Percentiles rank a stretch among this genome's conserved stretches.
These are phyloP conservation scores for Caerostris extrusa DNA, from an alignment of 1,140 invertebrate genomes.

Conservation along the genomic window DNA sequence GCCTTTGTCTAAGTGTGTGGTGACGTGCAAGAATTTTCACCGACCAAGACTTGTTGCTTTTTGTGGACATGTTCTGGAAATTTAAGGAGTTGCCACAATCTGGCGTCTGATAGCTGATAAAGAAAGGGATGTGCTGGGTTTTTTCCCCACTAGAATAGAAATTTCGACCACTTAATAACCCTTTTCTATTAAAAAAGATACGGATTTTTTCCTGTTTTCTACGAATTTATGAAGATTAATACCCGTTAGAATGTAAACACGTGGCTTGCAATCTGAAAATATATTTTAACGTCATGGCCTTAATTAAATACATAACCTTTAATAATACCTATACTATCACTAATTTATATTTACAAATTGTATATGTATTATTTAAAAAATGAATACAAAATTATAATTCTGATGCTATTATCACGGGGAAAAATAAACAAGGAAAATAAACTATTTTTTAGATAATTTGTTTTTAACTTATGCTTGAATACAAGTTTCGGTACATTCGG, in stretches of 20 bases:
- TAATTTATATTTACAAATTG: too few species aligned
- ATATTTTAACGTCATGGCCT: too few species aligned
- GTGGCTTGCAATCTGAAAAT: not conserved
- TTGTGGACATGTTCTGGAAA: constrained; percentile 14
- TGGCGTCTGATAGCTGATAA: constrained; percentile 1
- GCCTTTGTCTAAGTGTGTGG: constrained; percentile 1
- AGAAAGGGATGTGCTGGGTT: not conserved
- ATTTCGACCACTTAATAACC: not conserved
- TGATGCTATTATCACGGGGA: too few species aligned
- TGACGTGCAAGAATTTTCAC: constrained; percentile 35
- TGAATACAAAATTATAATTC: too few species aligned
- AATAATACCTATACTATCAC: too few species aligned
- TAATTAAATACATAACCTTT: too few species aligned
- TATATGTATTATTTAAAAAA: too few species aligned
- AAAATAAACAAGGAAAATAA: too few species aligned
- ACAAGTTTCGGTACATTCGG: too few species aligned
- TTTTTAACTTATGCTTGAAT: too few species aligned
- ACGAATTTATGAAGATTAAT: not conserved
- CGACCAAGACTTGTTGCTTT: not conserved
- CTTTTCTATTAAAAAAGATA: not conserved
- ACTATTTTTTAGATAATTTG: too few species aligned
- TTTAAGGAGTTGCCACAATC: constrained; percentile 26
- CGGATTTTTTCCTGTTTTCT: not conserved
- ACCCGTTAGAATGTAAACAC: not conserved
- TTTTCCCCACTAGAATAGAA: not conserved